Base-by-base conservation (phyloP, 2,113 vertebrate species). In the Xiphophorus hellerii region DNA sequence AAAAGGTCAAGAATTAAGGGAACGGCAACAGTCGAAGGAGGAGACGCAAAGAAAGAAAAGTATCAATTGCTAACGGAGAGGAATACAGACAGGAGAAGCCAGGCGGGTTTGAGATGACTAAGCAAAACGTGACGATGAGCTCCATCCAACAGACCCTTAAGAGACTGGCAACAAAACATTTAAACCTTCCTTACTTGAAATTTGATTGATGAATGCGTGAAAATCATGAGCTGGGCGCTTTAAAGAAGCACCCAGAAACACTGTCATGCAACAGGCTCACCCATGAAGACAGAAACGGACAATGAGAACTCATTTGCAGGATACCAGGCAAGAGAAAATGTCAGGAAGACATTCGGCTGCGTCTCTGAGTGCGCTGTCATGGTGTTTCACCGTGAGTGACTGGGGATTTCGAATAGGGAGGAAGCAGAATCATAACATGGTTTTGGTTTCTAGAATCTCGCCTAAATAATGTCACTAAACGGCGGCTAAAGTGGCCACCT, bases 251-350 rank as follows among this genome's bases (percentile, higher is more conserved):
- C 39, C 15, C 0, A 13, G 13, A 42, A 42, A 42, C 39, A 15
- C 39, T 15, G 39, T 42, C 65, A 78, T 71, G 79, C 81, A 78
- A 67, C 65, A 77, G 71, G 72, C 69, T 77, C 35, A 12, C 35
- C 35, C 35, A 37, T 71, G 62, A 48, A 48, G 17, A 48, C 74
- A 48, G 77, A 88, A 91, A 93, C 88, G 90, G 81, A 69, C 84
- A 76, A 91, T 87, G 83, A 88, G 87, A 85, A 74, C 86, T 93
- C 81, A 89, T 91, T 92, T 92, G 84, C 87, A 89, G 61, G 65
- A 78, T 81, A 83, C 83, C 81, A 80, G 78, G 51, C 66, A n/a
- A 81, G 77, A 77, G 74, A 48, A 76, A 85, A 62, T 64, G 77
- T 60, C 71, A 77, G 54, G 66, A 84, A 66, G 81, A 77, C 81